Evolutionary conservation across 37 sponge, comb jelly and placozoan species (phyloP).

Genomic region (Diacarnus erythraeanus): DNA sequence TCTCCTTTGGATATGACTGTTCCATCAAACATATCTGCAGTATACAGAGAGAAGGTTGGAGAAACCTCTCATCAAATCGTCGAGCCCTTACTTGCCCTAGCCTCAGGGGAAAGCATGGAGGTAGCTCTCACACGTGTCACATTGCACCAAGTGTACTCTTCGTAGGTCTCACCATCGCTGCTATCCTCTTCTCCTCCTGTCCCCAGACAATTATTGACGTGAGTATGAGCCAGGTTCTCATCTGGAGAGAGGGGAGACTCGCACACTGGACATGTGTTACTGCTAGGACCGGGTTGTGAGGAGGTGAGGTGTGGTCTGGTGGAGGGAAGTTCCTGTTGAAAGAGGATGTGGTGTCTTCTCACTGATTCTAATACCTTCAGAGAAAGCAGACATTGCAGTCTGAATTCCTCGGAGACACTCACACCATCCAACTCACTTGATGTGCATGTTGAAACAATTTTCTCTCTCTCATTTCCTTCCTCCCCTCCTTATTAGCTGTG

Average conservation of each 20-base stretch:
- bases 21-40: conserved; percentile 32
- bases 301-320: neutral
- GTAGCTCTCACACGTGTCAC: conserved; percentile 35
- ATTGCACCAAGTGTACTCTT: conserved; percentile 46
- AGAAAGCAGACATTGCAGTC: neutral
- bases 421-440: neutral
- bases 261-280: conserved; percentile 3
- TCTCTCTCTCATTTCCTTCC: neutral
- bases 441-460: neutral
- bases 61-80: neutral
- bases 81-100: conserved; percentile 29
- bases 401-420: too few relatives aligned
- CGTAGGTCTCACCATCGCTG: conserved; percentile 18
- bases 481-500: neutral
- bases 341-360: neutral
- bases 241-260: neutral
- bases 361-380: conserved; percentile 4
- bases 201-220: conserved; percentile 7
- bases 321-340: neutral
- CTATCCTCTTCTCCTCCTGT: neutral
- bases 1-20: conserved; percentile 15
- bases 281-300: conserved; percentile 1
- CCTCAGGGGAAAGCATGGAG: conserved; percentile 24
- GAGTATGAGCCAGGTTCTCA: neutral
- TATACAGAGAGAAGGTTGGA: neutral